phyloP scores from a whole-genome alignment of 2,113 vertebrate species.

The Melanostigma gelatinosum region DNA sequence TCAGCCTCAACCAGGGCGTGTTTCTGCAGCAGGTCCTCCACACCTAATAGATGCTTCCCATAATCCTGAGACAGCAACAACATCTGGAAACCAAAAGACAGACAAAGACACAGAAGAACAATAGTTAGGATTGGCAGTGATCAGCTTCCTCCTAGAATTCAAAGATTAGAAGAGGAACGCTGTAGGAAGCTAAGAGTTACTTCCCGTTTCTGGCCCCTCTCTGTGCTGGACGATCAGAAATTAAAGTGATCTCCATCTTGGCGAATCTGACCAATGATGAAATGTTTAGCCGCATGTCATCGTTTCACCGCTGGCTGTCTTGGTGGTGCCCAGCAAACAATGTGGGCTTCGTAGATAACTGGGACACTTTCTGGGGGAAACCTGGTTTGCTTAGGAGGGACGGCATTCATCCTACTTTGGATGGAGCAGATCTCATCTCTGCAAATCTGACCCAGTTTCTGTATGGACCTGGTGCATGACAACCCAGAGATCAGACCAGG shows the following conservation, averaged over 20 bases:
- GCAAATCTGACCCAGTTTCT: too few species aligned
- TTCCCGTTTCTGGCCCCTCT: background rate
- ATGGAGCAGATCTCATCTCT: too few species aligned
- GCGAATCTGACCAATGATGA: too few species aligned
- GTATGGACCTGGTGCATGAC: too few species aligned
- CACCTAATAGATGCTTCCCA: constrained; percentile 93
- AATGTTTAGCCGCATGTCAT: too few species aligned
- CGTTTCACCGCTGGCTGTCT: too few species aligned
- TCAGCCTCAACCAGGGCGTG: constrained; percentile 95
- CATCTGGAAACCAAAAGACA: constrained; percentile 82
- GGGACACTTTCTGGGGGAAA: too few species aligned
- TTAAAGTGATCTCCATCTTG: background rate
- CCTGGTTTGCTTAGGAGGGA: too few species aligned
- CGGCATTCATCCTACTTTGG: too few species aligned
- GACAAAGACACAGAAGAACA: background rate
- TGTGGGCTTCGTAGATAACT: too few species aligned
- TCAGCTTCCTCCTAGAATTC: background rate
- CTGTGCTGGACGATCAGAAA: background rate
- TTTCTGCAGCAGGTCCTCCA: constrained; percentile 96
- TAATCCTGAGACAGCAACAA: constrained; percentile 95
- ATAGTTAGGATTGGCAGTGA: background rate
- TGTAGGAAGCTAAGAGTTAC: background rate
- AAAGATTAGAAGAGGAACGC: background rate
- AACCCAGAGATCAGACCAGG: too few species aligned
- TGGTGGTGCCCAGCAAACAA: too few species aligned